Conservation (phyloP, 2,113 vertebrate genomes). For the Podiceps cristatus region DNA sequence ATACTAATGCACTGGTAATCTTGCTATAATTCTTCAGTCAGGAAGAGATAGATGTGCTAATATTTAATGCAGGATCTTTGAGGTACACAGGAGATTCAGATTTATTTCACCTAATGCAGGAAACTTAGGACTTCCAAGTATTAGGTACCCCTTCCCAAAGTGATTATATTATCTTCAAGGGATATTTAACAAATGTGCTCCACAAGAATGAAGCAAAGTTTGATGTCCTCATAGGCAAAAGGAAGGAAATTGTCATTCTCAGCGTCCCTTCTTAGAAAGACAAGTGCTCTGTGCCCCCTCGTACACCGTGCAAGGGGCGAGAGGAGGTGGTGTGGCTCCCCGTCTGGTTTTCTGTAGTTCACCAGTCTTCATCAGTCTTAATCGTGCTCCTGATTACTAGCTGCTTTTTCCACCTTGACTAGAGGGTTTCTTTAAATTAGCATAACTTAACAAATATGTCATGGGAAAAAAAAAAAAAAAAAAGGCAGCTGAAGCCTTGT, state of each 20-base stretch:
- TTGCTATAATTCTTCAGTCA: background rate
- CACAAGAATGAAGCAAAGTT: background rate
- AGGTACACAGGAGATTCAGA: background rate
- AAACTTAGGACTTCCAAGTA: background rate
- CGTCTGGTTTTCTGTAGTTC: background rate
- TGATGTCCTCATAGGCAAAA: background rate
- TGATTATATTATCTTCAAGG: background rate
- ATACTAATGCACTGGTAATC: background rate
- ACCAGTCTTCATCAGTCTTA: background rate
- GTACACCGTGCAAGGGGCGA: fast-evolving
- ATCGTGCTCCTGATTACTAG: background rate
- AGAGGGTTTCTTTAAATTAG: background rate
- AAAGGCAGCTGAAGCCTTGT: background rate
- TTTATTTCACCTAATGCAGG: background rate
- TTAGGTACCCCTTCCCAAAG: background rate
- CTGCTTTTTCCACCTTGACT: background rate
- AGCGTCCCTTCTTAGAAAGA: background rate
- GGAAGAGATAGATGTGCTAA: background rate
- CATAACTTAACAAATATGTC: background rate
- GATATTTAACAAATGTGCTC: background rate
- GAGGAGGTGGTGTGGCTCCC: background rate
- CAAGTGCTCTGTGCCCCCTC: background rate
- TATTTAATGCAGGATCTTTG: background rate
- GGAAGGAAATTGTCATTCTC: background rate
- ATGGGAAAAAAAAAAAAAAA: fast-evolving